Conservation (phyloP, 1,140 invertebrate genomes). For the Drosophila elegans region DNA sequence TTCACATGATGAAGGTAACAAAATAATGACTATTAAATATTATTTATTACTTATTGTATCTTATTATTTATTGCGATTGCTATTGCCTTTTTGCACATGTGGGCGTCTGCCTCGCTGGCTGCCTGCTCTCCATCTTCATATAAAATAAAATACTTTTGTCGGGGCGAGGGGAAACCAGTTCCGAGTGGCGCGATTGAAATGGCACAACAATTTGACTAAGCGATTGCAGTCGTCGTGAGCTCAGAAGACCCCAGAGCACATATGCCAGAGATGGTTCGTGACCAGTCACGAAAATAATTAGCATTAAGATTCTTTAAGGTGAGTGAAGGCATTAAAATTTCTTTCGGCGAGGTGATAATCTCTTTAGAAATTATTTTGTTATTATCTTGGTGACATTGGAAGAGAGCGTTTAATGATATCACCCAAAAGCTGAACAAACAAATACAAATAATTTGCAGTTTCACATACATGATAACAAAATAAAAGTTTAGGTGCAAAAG, state of each 20-base stretch:
- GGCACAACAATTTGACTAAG: slow-evolving; percentile 62
- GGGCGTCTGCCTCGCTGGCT: slow-evolving; percentile 57
- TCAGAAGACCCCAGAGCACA: slow-evolving; percentile 32
- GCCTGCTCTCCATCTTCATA: slow-evolving; percentile 5
- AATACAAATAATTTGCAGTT: background rate
- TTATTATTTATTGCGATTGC: slow-evolving; percentile 39
- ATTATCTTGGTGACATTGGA: background rate
- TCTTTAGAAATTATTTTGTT: slow-evolving; percentile 11
- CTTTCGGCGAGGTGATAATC: background rate
- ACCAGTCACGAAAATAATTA: slow-evolving; percentile 25
- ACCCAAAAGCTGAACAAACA: background rate
- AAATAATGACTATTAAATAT: slow-evolving; percentile 56
- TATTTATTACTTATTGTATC: slow-evolving; percentile 46
- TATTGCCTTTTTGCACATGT: slow-evolving; percentile 41
- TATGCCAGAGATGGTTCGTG: slow-evolving; percentile 33
- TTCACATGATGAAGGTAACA: slow-evolving; percentile 40
- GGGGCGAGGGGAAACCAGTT: slow-evolving; percentile 63
- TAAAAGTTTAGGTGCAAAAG: background rate
- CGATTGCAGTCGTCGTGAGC: slow-evolving; percentile 45
- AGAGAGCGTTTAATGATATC: slow-evolving; percentile 7
- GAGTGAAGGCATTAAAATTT: slow-evolving; percentile 3
- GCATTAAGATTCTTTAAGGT: slow-evolving; percentile 6
- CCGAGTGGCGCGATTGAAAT: slow-evolving; percentile 53
- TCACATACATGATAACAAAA: background rate
- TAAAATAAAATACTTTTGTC: slow-evolving; percentile 2